Evolutionary conservation across 1,140 invertebrate genomes (phyloP).

Genomic region (Heterodera schachtii): DNA sequence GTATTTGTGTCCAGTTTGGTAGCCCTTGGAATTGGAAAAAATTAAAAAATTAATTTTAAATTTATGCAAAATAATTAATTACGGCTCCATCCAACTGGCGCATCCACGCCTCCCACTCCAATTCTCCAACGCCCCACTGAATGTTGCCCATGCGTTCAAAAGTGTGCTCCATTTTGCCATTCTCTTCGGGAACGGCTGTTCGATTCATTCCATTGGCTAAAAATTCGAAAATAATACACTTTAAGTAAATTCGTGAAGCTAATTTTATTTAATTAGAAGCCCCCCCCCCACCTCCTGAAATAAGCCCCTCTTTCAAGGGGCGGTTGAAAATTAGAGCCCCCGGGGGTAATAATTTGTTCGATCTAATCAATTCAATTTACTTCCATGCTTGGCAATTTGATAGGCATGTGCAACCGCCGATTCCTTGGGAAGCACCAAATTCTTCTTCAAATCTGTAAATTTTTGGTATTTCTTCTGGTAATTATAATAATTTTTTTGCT

Average conservation of each 20-base stretch:
- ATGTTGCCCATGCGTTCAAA: constrained; percentile 49
- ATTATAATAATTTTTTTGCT: no score
- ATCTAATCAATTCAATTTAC: not conserved
- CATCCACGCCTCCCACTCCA: constrained; percentile 92
- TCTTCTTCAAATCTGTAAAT: constrained; percentile 21
- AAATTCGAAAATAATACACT: not conserved
- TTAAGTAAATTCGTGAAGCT: no score
- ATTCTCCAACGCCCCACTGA: constrained; percentile 77
- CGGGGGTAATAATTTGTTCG: no score
- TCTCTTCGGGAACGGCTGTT: constrained; percentile 44
- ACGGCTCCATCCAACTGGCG: constrained; percentile 93
- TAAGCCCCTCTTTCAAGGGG: no score
- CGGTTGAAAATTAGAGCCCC: no score
- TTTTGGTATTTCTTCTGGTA: no score
- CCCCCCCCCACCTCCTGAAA: no score
- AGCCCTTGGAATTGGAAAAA: constrained; percentile 73
- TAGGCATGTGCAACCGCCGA: constrained; percentile 31
- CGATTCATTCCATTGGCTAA: constrained; percentile 67
- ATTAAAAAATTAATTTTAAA: not conserved
- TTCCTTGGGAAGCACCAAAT: constrained; percentile 14
- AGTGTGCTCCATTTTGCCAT: constrained; percentile 75
- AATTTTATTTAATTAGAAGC: no score
- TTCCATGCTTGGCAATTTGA: constrained; percentile 47
- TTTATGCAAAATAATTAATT: constrained; percentile 63
- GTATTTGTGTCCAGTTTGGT: constrained; percentile 94